Evolutionary conservation across 2,888 invertebrate species (phyloP).

Genomic region (Drosophila niveifrons): DNA sequence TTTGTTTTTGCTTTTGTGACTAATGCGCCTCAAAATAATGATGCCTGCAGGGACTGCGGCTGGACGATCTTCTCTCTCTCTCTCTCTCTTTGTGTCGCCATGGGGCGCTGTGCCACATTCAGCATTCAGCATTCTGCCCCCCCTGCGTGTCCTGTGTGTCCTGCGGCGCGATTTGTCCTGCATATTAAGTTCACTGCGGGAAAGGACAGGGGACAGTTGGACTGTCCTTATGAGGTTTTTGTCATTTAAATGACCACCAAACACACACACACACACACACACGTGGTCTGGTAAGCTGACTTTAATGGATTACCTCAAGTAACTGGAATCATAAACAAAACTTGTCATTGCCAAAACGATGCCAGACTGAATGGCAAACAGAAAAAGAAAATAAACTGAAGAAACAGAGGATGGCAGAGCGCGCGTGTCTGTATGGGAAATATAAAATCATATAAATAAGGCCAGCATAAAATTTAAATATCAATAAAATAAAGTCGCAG

Average conservation of each 20-base stretch:
- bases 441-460: too few relatives aligned
- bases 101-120: constrained; percentile 35
- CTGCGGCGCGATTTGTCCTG: constrained; percentile 68
- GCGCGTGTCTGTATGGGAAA: too few relatives aligned
- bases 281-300: constrained; percentile 12
- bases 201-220: constrained; percentile 3
- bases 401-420: too few relatives aligned
- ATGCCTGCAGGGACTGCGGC: constrained; percentile 23
- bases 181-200: constrained; percentile 63
- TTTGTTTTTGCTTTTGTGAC: constrained; percentile 16
- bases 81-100: constrained; percentile 15
- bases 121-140: constrained; percentile 10
- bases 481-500: too few relatives aligned
- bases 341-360: background rate
- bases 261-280: constrained; percentile 18
- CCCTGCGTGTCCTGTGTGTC: constrained; percentile 39
- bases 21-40: constrained; percentile 55
- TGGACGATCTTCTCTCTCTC: constrained; percentile 1
- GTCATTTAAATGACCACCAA: constrained; percentile 46
- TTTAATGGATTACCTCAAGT: constrained; percentile 12
- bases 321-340: constrained; percentile 1
- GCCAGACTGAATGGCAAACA: background rate
- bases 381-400: background rate
- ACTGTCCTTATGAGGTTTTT: constrained; percentile 37
- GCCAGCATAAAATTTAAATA: too few relatives aligned